Conservation (phyloP, 2,797 vertebrate genomes). For the Arctocebus calabarensis region DNA sequence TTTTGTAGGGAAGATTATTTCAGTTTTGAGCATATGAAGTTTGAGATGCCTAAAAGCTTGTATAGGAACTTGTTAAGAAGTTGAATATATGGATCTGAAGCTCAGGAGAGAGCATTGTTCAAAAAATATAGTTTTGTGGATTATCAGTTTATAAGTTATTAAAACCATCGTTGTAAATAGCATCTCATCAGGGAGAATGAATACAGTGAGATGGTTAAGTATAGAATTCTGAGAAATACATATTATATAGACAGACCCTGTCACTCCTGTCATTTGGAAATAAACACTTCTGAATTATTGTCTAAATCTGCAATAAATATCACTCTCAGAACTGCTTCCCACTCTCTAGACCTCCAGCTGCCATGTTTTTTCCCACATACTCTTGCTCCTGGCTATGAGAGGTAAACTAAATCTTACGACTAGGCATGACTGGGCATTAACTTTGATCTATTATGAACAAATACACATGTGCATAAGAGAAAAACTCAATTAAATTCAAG, state of each 20-base stretch:
- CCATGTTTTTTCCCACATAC: not conserved
- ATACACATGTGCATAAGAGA: too few species aligned
- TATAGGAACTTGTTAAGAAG: not conserved
- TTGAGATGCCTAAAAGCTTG: not conserved
- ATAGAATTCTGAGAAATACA: not conserved
- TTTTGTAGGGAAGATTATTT: constrained; percentile 34
- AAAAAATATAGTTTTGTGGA: not conserved
- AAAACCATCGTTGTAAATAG: not conserved
- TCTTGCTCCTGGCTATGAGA: not conserved
- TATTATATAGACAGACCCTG: not conserved
- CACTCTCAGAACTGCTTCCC: not conserved
- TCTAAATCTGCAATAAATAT: not conserved
- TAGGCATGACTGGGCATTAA: not conserved
- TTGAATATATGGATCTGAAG: not conserved
- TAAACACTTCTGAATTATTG: not conserved
- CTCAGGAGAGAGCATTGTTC: not conserved
- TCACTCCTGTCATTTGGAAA: not conserved
- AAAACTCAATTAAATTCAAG: too few species aligned
- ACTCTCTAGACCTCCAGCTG: not conserved
- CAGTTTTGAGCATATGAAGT: constrained; percentile 10
- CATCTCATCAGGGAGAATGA: not conserved
- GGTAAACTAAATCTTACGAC: not conserved
- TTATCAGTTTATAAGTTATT: not conserved
- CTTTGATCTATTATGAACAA: not conserved
- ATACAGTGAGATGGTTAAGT: not conserved